Evolutionary conservation across 2,888 invertebrate genomes (phyloP), one percentile per base, ranked within the genome.

Genomic region (Mactromeris polynyma): DNA sequence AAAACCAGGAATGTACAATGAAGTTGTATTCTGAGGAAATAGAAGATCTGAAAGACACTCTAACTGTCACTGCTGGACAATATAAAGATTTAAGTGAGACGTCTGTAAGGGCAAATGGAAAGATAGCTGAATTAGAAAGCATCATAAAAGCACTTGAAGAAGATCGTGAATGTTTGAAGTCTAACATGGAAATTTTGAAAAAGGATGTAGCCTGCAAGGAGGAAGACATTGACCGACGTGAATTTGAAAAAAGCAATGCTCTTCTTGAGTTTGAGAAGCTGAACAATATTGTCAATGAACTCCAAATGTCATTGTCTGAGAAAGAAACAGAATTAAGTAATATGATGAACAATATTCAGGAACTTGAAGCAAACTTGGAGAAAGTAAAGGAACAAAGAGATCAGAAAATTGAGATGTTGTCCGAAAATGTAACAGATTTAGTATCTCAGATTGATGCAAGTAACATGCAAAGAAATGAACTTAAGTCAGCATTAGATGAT

Each of bases 381-480:
- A 90, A 90, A 54, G 86, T 92, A 3, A 92, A 90, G 80, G 89
- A 92, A 78, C 89, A 92, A 77, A 88, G 90, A 38, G 88, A 90
- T 54, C 46, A 86, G 26, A 90, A 90, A 81, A 88, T 90, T 54
- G 92, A 92, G 64, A 21, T 90, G 6, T 79, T 90, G 36, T 85
- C 90, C 38, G 90, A 89, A 79, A 92, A 90, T 90, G 87, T 92
- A 4, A 86, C 85, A 36, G 92, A 92, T 87, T 82, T 92, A 54
- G 92, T 92, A 0, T 89, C 86, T 64, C 92, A 92, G 51, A 77
- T 90, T 42, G 92, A 92, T 46, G 26, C 73, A 42, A 79, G 85
- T 26, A 89, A 79, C 83, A 36, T 81, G n/a, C 92, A 92, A 54
- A 90, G 46, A 85, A 54, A 78, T 87, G 87, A 89, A 80, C 40